Evolutionary conservation across 30 jellyfish, hydroid and myxozoan species (phyloP).

Genomic region (Aurelia sp.): DNA sequence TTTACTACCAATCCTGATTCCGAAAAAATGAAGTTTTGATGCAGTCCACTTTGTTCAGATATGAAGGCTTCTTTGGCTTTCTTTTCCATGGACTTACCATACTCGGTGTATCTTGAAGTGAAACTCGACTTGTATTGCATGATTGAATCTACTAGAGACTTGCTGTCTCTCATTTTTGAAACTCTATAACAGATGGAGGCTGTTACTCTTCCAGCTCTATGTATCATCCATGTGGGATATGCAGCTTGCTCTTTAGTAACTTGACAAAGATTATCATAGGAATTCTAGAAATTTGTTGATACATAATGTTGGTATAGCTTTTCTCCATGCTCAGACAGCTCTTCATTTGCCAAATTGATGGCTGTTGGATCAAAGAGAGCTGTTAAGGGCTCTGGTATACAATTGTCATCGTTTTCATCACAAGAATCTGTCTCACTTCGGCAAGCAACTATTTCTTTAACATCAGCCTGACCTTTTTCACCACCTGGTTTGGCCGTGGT

Average conservation of each 20-base stretch:
- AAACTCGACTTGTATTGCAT: slow-evolving; percentile 56
- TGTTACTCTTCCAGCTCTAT: slow-evolving; percentile 59
- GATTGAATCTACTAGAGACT: slow-evolving; percentile 21
- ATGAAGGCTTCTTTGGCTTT: slow-evolving; percentile 16
- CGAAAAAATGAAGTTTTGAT: slow-evolving; percentile 6
- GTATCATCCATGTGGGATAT: slow-evolving; percentile 32
- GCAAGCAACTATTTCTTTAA: slow-evolving; percentile 4
- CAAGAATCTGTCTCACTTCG: slow-evolving; percentile 48
- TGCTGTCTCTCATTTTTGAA: slow-evolving; percentile 48
- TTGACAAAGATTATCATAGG: slow-evolving; percentile 40
- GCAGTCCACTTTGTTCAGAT: slow-evolving; percentile 19
- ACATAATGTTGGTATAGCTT: slow-evolving; percentile 23
- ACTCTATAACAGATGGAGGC: slow-evolving; percentile 20
- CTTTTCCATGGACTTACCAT: slow-evolving; percentile 31
- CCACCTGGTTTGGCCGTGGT: slow-evolving; percentile 10
- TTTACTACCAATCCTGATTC: slow-evolving; percentile 29
- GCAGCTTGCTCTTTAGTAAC: slow-evolving; percentile 30
- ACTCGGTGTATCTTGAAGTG: slow-evolving; percentile 41
- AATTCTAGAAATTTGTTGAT: slow-evolving; percentile 14
- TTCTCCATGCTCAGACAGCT: slow-evolving; percentile 31
- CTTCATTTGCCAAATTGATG: slow-evolving; percentile 31
- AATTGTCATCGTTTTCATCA: slow-evolving; percentile 19
- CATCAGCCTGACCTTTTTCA: not conserved
- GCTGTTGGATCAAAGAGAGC: slow-evolving; percentile 49
- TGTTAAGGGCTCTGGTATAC: slow-evolving; percentile 49